Percentiles rank a stretch among this genome's conserved stretches.
phyloP scores from a whole-genome alignment of 2,888 invertebrate genomes.

The Pogonocherus hispidulus region DNA sequence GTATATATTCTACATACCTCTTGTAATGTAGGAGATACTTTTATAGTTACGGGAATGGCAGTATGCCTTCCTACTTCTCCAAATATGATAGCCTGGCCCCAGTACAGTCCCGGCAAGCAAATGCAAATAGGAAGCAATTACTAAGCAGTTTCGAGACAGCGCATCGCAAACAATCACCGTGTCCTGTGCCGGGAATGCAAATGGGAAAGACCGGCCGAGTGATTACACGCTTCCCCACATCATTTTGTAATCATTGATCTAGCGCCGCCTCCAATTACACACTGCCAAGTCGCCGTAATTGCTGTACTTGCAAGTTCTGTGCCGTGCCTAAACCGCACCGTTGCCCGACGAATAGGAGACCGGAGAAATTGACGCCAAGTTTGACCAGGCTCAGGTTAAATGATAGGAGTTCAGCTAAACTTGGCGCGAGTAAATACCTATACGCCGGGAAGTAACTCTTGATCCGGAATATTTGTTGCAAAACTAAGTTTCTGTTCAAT shows the following conservation, averaged over 20 bases:
- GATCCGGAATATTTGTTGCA: not conserved
- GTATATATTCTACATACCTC: no score
- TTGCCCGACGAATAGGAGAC: conserved; percentile 8
- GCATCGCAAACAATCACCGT: conserved; percentile 34
- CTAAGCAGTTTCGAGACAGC: conserved; percentile 29
- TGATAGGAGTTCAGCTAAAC: not conserved
- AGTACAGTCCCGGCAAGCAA: conserved; percentile 18
- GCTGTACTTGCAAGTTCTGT: conserved; percentile 40
- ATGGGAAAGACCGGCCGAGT: conserved; percentile 46
- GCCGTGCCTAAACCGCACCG: conserved; percentile 25
- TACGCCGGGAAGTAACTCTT: not conserved
- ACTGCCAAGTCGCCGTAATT: conserved; percentile 49
- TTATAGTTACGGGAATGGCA: conserved; percentile 8
- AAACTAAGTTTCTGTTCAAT: not conserved
- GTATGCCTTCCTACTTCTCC: no score
- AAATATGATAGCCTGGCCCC: not conserved
- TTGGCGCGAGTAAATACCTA: not conserved
- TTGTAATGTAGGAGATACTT: no score
- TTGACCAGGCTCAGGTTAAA: conserved; percentile 22
- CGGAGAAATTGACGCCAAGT: conserved; percentile 18
- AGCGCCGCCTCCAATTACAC: conserved; percentile 47
- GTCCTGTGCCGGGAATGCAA: conserved; percentile 39
- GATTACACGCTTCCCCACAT: conserved; percentile 48
- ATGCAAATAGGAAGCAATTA: conserved; percentile 36
- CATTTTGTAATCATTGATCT: conserved; percentile 49